Percentiles rank a stretch among this genome's conserved stretches.
Conservation (phyloP, 2,113 vertebrate genomes). For the Dryoscopus gambensis region DNA sequence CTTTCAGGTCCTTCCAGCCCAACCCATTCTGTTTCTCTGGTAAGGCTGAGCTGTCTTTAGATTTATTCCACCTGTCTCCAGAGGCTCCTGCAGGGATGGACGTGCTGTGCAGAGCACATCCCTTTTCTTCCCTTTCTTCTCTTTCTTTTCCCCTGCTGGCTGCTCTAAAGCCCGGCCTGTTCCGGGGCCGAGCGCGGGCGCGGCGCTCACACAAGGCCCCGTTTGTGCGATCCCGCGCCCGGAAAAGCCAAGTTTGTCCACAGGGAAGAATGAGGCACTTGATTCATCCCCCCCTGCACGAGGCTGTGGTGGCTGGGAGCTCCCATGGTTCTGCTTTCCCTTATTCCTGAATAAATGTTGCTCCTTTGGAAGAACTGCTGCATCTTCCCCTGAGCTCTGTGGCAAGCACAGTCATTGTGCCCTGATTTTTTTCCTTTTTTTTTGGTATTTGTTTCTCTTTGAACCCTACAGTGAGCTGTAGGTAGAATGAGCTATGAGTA, state of each 20-base stretch:
- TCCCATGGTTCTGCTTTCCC: background rate
- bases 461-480: background rate
- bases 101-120: background rate
- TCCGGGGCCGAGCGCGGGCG: background rate
- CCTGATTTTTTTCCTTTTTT: background rate
- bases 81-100: background rate
- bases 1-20: background rate
- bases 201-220: background rate
- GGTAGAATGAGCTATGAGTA: fast-evolving
- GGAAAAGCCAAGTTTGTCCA: constrained; percentile 11
- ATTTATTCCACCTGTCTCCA: fast-evolving
- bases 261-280: constrained; percentile 6
- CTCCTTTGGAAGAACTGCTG: background rate
- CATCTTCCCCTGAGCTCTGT: background rate
- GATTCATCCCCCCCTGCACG: fast-evolving
- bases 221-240: fast-evolving
- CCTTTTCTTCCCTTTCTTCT: background rate
- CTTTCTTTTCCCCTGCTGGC: background rate
- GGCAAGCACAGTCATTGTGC: background rate
- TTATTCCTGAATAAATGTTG: background rate
- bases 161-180: background rate
- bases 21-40: background rate
- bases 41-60: background rate
- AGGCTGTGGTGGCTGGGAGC: background rate
- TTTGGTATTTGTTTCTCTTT: background rate